Evolutionary conservation across 2,797 vertebrate species (phyloP).

Genomic region (Gephyroberyx darwinii): DNA sequence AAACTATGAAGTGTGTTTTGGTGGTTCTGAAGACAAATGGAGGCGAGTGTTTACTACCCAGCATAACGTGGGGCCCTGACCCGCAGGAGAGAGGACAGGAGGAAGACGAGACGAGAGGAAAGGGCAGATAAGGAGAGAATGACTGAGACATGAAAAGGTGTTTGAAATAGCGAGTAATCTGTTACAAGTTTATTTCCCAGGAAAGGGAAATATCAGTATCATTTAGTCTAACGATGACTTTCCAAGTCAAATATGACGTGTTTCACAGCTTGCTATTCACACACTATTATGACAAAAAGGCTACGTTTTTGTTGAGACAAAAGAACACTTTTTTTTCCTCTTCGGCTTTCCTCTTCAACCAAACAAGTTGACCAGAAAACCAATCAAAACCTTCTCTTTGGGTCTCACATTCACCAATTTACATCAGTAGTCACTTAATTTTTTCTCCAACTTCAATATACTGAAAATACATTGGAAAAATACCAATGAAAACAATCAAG

Average conservation of each 20-base stretch:
- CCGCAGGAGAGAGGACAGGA: constrained; percentile 18
- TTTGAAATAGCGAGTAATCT: not conserved
- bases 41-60: constrained; percentile 43
- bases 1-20: constrained; percentile 62
- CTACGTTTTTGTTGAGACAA: too few relatives aligned
- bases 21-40: constrained; percentile 60
- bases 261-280: not conserved
- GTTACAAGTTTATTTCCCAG: not conserved
- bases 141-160: constrained; percentile 32
- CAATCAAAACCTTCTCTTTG: too few relatives aligned
- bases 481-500: too few relatives aligned
- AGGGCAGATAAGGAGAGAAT: constrained; percentile 20
- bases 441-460: too few relatives aligned
- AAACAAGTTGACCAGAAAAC: too few relatives aligned
- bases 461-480: too few relatives aligned
- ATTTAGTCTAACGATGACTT: not conserved
- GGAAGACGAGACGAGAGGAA: constrained; percentile 1
- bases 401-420: too few relatives aligned
- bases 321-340: too few relatives aligned
- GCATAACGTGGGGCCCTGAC: constrained; percentile 43
- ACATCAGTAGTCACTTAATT: too few relatives aligned
- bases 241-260: not conserved
- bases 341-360: too few relatives aligned
- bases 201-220: not conserved
- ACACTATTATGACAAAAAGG: too few relatives aligned